Base-by-base conservation (phyloP, 2,113 vertebrate genomes). In the Proterorhinus semilunaris region DNA sequence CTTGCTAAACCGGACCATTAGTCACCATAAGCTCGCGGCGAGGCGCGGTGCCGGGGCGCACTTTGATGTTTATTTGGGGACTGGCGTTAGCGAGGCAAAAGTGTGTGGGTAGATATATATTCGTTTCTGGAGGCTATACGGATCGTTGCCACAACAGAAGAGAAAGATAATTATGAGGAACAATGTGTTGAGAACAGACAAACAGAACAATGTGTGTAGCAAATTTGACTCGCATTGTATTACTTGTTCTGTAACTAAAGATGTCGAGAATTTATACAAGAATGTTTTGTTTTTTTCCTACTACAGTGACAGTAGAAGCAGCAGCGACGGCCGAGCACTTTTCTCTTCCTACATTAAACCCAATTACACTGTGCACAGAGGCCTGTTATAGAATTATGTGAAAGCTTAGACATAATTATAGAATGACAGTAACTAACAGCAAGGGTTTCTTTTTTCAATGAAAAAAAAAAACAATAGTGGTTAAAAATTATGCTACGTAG, bases 361-460 rank as follows among this genome's bases (percentile, higher is more conserved):
- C 21, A 82, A 91, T 92, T 90, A 90, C 4, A 7, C 79, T 21
- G 55, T 68, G 59, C 75, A 82, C 85, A 86, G 85, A 88, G 76
- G 79, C 72, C 47, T 69, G 74, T 88, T 75, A 91, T 83, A 42
- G 27, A 42, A 78, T 93, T 86, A 86, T 49, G 57, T 65, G 84
- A 80, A 86, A 91, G 78, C 71, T 8, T 79, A 91, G 62, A 79
- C 86, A 77, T 61, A 70, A 86, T 89, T 85, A 87, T 76, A 83
- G 87, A 78, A 78, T 81, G 66, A 83, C 44, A 66, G 66, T 78
- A 77, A 87, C 74, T 79, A 69, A 75, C 72, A 81, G 79, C 78
- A 67, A 74, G 78, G 72, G 75, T 67, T 82, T 82, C 68, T 68
- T 44, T 70, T 66, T 78, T 50, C 27, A 21, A 21, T 21, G 21